Evolutionary conservation across 1,140 invertebrate genomes (phyloP).

Genomic region (Wiebesia pumilae): DNA sequence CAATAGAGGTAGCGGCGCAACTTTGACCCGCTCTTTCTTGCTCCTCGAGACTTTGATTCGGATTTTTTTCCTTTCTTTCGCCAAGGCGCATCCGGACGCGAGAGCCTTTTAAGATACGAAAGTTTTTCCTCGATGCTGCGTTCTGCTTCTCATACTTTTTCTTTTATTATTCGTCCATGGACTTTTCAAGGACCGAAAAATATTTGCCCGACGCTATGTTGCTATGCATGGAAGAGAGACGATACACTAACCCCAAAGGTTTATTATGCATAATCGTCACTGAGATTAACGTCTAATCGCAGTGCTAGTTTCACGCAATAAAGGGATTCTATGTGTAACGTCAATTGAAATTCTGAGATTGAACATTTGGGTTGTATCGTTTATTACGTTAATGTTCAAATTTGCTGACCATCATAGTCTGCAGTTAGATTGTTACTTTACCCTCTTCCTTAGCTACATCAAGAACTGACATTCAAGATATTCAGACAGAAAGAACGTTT

Average conservation of each 20-base stretch:
- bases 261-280: conserved; percentile 6
- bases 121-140: background rate
- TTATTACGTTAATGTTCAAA: background rate
- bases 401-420: background rate
- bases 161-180: background rate
- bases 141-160: background rate
- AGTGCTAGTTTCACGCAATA: background rate
- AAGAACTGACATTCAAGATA: background rate
- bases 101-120: conserved; percentile 25
- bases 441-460: background rate
- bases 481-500: no score
- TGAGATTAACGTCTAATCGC: conserved; percentile 11
- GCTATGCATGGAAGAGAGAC: background rate
- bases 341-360: background rate
- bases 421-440: background rate
- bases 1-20: background rate
- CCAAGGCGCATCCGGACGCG: background rate
- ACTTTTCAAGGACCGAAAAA: conserved; percentile 1
- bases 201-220: background rate
- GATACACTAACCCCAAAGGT: background rate
- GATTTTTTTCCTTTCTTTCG: background rate
- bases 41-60: background rate
- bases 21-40: conserved; percentile 3
- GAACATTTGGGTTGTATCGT: background rate
- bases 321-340: background rate